These are phyloP conservation scores for Smittia aterrima DNA, from an alignment of 2,888 invertebrate species.

Conservation along the genomic window DNA sequence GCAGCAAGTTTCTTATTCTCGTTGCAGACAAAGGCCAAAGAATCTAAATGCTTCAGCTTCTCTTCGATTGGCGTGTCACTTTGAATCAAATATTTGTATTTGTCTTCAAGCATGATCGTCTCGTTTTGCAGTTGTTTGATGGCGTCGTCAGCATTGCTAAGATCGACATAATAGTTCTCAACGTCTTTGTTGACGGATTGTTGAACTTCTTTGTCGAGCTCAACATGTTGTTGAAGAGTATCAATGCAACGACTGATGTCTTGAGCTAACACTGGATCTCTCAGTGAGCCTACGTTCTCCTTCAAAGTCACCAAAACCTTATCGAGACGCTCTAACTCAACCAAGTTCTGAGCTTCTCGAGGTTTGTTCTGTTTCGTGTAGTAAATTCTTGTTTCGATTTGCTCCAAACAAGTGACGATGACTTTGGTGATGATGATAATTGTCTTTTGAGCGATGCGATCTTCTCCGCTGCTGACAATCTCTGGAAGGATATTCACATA, in stretches of 20 bases:
- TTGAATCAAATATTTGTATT: conserved; percentile 59
- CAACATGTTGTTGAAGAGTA: conserved; percentile 31
- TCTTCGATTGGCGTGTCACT: conserved; percentile 66
- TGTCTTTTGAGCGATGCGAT: conserved; percentile 25
- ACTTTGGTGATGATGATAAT: conserved; percentile 35
- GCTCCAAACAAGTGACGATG: conserved; percentile 31
- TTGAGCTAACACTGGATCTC: not conserved
- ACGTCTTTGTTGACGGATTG: conserved; percentile 1
- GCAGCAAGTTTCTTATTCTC: conserved; percentile 61
- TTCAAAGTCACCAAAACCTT: not conserved
- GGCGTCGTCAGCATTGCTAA: not conserved
- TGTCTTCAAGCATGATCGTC: conserved; percentile 49
- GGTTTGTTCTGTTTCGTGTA: conserved; percentile 6
- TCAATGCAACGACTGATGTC: conserved; percentile 24
- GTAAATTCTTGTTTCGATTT: conserved; percentile 32
- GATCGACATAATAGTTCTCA: conserved; percentile 18
- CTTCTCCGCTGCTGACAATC: conserved; percentile 25
- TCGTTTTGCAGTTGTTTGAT: conserved; percentile 24
- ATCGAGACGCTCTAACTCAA: conserved; percentile 17
- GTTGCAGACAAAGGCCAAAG: conserved; percentile 66
- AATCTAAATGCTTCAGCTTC: conserved; percentile 68
- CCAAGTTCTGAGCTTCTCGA: not conserved
- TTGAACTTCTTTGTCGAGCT: conserved; percentile 30
- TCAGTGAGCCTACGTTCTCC: conserved; percentile 15
- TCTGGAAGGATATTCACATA: conserved; percentile 33